A percentile compares a stretch with the other conserved stretches of the same genome.
These are phyloP conservation scores for Rhingia campestris DNA, from an alignment of 2,888 invertebrate genomes.

Conservation along the genomic window DNA sequence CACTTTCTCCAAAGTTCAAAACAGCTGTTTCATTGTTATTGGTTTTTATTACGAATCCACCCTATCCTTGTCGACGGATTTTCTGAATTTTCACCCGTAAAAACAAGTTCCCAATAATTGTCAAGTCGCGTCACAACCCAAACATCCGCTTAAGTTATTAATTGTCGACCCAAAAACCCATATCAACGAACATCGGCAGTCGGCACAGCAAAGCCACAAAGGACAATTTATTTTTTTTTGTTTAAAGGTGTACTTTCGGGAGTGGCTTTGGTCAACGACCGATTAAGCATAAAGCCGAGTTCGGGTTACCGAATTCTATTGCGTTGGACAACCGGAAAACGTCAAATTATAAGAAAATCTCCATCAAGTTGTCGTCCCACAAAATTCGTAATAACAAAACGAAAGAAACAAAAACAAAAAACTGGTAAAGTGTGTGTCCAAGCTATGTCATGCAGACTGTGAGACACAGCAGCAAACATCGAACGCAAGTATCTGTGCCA, in stretches of 20 bases:
- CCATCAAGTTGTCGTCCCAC: constrained; percentile 14
- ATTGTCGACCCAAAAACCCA: no score
- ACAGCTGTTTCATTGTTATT: no score
- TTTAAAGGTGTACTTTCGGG: constrained; percentile 34
- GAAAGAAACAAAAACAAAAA: constrained; percentile 5
- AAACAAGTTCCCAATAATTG: background rate
- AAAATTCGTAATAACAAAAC: constrained; percentile 12
- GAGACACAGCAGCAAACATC: constrained; percentile 3
- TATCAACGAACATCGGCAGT: background rate
- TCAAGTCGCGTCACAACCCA: background rate
- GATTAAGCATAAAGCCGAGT: constrained; percentile 21
- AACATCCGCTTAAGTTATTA: no score
- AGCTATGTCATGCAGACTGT: constrained; percentile 11
- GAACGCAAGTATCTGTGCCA: constrained; percentile 48
- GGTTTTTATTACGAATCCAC: background rate
- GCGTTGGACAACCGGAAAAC: constrained; percentile 11
- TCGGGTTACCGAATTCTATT: constrained; percentile 28
- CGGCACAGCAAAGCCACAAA: background rate
- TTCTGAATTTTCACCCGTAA: background rate
- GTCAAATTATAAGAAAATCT: constrained; percentile 25
- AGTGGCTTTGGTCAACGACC: constrained; percentile 56
- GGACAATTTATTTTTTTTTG: constrained; percentile 7
- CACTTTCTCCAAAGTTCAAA: no score
- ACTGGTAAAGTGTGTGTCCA: constrained; percentile 3
- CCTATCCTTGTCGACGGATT: background rate